These are phyloP conservation scores for Ochropacha duplaris DNA, from an alignment of 2,888 invertebrate genomes.

Conservation along the genomic window DNA sequence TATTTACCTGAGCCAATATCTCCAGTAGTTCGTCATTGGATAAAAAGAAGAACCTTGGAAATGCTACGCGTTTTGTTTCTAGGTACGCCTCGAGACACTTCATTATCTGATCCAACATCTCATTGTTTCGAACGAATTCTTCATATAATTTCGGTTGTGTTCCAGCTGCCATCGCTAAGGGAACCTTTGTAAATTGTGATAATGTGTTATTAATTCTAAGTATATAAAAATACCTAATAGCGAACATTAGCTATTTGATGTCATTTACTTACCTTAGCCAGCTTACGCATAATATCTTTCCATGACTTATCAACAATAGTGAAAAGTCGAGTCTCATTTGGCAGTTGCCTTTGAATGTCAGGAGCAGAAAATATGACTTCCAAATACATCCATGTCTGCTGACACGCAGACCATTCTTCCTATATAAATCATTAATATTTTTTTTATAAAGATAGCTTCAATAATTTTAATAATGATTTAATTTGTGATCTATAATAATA, in stretches of 20 bases:
- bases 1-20: conserved; percentile 90
- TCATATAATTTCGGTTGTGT: conserved; percentile 88
- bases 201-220: background rate
- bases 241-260: no score
- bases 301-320: conserved; percentile 93
- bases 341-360: conserved; percentile 96
- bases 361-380: conserved; percentile 97
- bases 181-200: conserved; percentile 71
- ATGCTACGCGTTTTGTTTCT: conserved; percentile 93
- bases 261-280: conserved; percentile 85
- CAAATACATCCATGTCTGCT: conserved; percentile 96
- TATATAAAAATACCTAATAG: background rate
- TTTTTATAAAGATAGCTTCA: background rate
- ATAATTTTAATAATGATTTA: no score
- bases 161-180: conserved; percentile 91
- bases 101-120: conserved; percentile 92
- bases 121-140: conserved; percentile 87
- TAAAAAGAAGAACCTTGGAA: conserved; percentile 94
- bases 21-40: conserved; percentile 95
- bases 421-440: conserved; percentile 42
- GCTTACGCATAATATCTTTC: conserved; percentile 93
- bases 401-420: conserved; percentile 95
- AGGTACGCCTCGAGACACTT: conserved; percentile 95
- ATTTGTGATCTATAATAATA: no score
- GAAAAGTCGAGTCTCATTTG: conserved; percentile 94